Evolutionary conservation across 2,888 invertebrate species (phyloP).

Genomic region (Chamaedrilus cognettii): DNA sequence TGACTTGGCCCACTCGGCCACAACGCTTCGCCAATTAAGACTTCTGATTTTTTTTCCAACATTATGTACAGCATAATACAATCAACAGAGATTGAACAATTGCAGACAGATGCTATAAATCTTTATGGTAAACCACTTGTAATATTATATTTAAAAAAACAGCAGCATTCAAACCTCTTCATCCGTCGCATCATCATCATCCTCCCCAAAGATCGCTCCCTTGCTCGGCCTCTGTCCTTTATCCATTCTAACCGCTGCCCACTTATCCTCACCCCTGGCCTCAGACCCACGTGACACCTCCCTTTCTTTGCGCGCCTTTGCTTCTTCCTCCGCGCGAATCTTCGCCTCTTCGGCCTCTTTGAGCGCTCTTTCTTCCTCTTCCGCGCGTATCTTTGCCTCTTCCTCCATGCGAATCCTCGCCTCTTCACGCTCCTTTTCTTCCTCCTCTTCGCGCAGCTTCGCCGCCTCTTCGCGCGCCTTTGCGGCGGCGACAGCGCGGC

Average conservation of each 20-base stretch:
- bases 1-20: no score
- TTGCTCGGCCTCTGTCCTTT: neutral
- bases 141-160: no score
- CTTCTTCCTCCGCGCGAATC: neutral
- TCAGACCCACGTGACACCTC: neutral
- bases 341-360: neutral
- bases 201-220: neutral
- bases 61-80: no score
- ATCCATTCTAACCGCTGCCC: neutral
- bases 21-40: no score
- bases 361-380: neutral
- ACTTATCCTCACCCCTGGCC: neutral
- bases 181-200: no score
- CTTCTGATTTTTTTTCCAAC: no score
- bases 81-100: no score
- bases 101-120: no score
- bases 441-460: neutral
- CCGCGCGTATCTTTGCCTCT: neutral
- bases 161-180: no score
- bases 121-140: no score
- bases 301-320: neutral
- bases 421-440: neutral
- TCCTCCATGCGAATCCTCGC: no score
- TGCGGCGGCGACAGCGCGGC: neutral
- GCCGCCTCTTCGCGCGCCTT: neutral